phyloP scores from a whole-genome alignment of 2,113 vertebrate species.

The Ginglymostoma cirratum region DNA sequence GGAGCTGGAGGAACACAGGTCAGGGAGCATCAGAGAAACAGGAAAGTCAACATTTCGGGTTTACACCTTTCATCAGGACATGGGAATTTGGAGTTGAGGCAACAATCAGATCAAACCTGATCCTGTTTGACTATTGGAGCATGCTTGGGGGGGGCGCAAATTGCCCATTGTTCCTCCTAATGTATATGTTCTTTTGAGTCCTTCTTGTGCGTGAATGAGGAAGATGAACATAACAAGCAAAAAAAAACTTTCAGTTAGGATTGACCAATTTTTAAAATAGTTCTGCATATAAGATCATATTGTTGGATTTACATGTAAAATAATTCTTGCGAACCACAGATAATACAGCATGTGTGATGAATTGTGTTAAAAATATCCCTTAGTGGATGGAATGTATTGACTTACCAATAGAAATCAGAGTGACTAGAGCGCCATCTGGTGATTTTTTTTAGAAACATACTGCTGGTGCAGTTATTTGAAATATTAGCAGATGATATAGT shows the following conservation, averaged over 20 bases:
- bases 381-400: background rate
- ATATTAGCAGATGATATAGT: background rate
- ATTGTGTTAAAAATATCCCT: background rate
- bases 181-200: background rate
- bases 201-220: background rate
- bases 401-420: background rate
- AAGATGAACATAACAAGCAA: background rate
- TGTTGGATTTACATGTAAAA: conserved; percentile 2
- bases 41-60: no score
- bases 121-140: no score
- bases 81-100: no score
- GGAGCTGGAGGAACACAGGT: no score
- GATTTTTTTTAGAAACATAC: background rate
- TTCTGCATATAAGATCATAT: background rate
- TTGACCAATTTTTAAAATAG: background rate
- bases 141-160: no score
- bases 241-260: background rate
- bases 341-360: background rate
- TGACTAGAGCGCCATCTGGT: conserved; percentile 27
- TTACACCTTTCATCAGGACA: no score
- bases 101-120: no score
- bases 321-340: background rate
- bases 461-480: background rate
- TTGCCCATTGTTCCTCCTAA: no score
- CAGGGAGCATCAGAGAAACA: no score